Conservation (phyloP, 2,888 invertebrate species). For the Drosophila seclusa region DNA sequence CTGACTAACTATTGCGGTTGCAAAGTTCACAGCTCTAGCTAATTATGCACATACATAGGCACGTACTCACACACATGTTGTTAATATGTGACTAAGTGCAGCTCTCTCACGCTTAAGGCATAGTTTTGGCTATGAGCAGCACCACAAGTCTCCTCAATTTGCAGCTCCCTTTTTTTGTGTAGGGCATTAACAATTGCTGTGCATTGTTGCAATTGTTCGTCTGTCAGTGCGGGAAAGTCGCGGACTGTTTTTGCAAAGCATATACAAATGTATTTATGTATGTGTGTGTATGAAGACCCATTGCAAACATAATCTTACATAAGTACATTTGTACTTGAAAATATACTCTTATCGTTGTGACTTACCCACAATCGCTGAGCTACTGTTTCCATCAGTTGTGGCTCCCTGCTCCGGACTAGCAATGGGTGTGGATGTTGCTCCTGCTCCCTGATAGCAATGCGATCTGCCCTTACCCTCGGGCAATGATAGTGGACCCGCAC, state of each 20-base stretch:
- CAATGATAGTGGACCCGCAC: constrained; percentile 81
- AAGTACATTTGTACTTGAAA: constrained; percentile 25
- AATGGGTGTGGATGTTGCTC: constrained; percentile 75
- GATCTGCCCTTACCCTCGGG: constrained; percentile 67
- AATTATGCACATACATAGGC: constrained; percentile 39
- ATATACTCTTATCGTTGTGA: constrained; percentile 10
- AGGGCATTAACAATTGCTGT: constrained; percentile 60
- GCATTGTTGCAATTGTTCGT: constrained; percentile 53
- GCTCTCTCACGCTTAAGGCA: constrained; percentile 12
- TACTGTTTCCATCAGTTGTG: constrained; percentile 51
- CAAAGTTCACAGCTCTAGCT: constrained; percentile 46
- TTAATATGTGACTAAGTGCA: constrained; percentile 12
- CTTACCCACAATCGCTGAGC: constrained; percentile 71
- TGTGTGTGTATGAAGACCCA: not conserved
- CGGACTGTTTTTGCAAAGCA: constrained; percentile 37
- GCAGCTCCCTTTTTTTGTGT: constrained; percentile 7
- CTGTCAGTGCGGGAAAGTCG: constrained; percentile 43
- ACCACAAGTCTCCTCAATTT: not conserved
- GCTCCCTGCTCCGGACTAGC: constrained; percentile 38
- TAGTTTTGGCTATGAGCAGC: not conserved
- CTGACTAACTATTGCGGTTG: constrained; percentile 18
- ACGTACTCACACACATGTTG: not conserved
- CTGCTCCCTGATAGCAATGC: constrained; percentile 53
- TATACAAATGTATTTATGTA: constrained; percentile 1
- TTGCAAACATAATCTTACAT: constrained; percentile 24